Base-by-base conservation (phyloP, 2,797 vertebrate species). In the Girardinus metallicus region DNA sequence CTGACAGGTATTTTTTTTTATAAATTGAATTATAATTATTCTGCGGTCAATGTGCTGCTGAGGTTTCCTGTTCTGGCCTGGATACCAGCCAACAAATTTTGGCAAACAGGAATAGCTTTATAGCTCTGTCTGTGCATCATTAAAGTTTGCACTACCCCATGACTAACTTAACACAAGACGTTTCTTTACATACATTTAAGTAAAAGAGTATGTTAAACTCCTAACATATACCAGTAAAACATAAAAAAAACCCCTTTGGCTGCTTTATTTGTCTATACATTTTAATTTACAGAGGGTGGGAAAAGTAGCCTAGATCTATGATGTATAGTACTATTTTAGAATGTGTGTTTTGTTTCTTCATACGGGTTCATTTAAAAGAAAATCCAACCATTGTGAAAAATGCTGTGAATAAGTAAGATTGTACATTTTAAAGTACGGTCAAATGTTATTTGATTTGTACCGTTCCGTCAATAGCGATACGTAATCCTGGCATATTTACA, bases 31-130 rank as follows among this genome's bases (percentile, higher is more conserved):
- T 57, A 2, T 74, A 46, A 26, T 77, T 34, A 77, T 60, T 51
- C 55, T 80, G 83, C n/a, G 18, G 68, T 70, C 18, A 55, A 4
- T 43, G 2, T 71, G 5, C 9, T 51, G 21, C 16, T 7, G 60
- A 41, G 16, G 39, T 53, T 70, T 76, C 16, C 21, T n/a, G n/a
- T 75, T 43, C 43, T 77, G 73, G 49, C 5, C 13, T 21, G 29
- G 4, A 18, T 10, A 41, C n/a, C 71, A 80, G 29, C 21, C 83
- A 53, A 43, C 46, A 83, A 21, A 66, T 79, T 9, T 23, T 73
- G 80, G 53, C 36, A 55, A 75, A 77, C 79, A 62, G 73, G 77
- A 62, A 16, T 4, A 34, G 75, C 68, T 34, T 72, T 11, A 26
- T 23, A 68, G 18, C 36, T 26, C 64, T 41, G 62, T 10, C 62